Evolutionary conservation across 2,888 invertebrate genomes (phyloP).

Genomic region (Polydrusus pterygomalis): DNA sequence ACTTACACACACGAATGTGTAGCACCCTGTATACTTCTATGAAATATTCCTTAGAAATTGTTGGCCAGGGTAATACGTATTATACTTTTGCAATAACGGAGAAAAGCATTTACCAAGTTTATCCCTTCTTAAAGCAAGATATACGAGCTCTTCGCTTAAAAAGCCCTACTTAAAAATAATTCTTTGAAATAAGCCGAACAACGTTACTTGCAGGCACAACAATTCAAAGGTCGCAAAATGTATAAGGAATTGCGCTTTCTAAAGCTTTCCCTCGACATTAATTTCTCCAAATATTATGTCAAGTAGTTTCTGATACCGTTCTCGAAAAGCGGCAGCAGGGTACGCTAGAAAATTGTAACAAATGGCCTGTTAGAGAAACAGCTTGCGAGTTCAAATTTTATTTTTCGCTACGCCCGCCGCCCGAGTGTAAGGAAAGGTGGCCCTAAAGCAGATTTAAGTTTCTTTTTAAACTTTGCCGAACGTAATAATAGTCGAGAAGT

Average conservation of each 20-base stretch:
- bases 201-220: conserved; percentile 20
- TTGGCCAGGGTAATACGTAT: too few relatives aligned
- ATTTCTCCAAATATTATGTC: conserved; percentile 48
- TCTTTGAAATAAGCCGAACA: conserved; percentile 6
- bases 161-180: conserved; percentile 5
- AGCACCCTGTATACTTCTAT: too few relatives aligned
- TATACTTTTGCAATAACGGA: too few relatives aligned
- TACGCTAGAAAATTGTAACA: conserved; percentile 50
- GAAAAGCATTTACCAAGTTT: background rate
- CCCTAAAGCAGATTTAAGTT: conserved; percentile 10
- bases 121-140: background rate
- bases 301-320: conserved; percentile 45
- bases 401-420: background rate
- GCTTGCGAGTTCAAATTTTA: conserved; percentile 23
- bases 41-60: too few relatives aligned
- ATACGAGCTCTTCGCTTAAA: background rate
- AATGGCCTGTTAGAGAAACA: conserved; percentile 42
- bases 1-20: too few relatives aligned
- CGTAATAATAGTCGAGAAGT: conserved; percentile 1
- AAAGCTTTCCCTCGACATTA: conserved; percentile 47
- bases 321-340: conserved; percentile 34
- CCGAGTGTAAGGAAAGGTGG: background rate
- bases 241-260: conserved; percentile 37
- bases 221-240: conserved; percentile 34
- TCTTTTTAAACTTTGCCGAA: conserved; percentile 7